Percentiles rank a stretch among this genome's conserved stretches.
Evolutionary conservation across 2,113 vertebrate species (phyloP).

Genomic region (Apodemus sylvaticus): DNA sequence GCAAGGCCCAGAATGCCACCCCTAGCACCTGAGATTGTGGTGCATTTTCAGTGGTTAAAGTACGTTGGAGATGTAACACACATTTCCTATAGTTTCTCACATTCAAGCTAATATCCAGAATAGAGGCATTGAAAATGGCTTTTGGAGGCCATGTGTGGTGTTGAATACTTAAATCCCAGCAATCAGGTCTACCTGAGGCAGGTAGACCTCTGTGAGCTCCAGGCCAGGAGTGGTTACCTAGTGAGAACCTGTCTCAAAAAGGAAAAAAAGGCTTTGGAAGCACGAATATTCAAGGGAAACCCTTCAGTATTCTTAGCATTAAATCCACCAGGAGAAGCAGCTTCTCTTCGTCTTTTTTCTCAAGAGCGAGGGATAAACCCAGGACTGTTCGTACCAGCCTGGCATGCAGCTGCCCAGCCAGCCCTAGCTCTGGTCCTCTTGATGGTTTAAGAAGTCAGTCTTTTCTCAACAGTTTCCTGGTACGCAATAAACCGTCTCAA

Average conservation of each 20-base stretch:
- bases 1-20: background rate
- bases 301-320: conserved; percentile 5
- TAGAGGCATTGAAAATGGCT: background rate
- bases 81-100: background rate
- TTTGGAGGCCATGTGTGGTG: background rate
- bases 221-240: too few relatives aligned
- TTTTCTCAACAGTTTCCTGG: conserved; percentile 90
- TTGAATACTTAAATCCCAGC: background rate
- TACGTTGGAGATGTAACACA: background rate
- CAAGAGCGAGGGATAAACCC: background rate
- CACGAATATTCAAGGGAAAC: conserved; percentile 46
- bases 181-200: background rate
- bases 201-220: background rate
- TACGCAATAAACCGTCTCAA: conserved; percentile 96
- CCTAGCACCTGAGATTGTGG: background rate
- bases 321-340: background rate
- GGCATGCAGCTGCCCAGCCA: too few relatives aligned
- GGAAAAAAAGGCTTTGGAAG: background rate
- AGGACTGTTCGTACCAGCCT: background rate
- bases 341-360: background rate
- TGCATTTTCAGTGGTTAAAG: background rate
- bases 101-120: background rate
- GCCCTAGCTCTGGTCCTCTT: background rate
- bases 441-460: conserved; percentile 77
- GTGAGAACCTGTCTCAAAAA: background rate